A percentile compares a stretch with the other conserved stretches of the same genome.
phyloP scores from a whole-genome alignment of 2,113 vertebrate genomes.

The Gobiocypris rarus region DNA sequence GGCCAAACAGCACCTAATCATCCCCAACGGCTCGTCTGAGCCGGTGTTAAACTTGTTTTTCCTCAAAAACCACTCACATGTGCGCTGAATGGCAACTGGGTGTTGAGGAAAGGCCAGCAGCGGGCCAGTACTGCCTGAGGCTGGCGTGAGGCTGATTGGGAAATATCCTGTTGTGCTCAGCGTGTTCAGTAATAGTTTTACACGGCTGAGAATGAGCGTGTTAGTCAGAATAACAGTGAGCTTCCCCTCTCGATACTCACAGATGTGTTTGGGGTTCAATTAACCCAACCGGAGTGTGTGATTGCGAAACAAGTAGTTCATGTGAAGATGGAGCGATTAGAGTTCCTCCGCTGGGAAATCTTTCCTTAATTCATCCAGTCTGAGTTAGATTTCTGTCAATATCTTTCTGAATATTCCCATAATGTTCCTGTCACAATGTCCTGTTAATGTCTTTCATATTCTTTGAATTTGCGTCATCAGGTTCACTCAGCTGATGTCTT shows the following conservation, averaged over 20 bases:
- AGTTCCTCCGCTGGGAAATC: conserved; percentile 36
- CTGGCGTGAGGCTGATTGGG: conserved; percentile 63
- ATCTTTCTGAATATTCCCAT: background rate
- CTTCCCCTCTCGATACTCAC: conserved; percentile 24
- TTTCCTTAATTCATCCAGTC: conserved; percentile 1
- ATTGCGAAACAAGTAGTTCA: conserved; percentile 1
- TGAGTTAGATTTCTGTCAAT: conserved; percentile 1
- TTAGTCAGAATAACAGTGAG: conserved; percentile 31
- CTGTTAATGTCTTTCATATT: background rate
- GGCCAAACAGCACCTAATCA: conserved; percentile 64
- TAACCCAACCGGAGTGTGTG: conserved; percentile 45
- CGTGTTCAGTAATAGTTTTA: conserved; percentile 60
- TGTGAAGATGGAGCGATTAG: conserved; percentile 47
- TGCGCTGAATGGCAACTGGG: conserved; percentile 51
- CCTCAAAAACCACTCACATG: conserved; percentile 58
- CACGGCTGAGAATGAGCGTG: conserved; percentile 54
- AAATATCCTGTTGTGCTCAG: conserved; percentile 69
- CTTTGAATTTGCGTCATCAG: background rate
- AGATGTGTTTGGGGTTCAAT: conserved; percentile 47
- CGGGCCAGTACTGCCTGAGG: conserved; percentile 48
- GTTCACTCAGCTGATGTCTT: background rate
- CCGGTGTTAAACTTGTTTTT: conserved; percentile 47
- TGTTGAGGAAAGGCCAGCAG: conserved; percentile 37
- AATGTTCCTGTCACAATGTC: background rate
- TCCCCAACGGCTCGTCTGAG: conserved; percentile 51